Evolutionary conservation across 2,888 invertebrate species (phyloP).

Genomic region (Drosophila lacicola): DNA sequence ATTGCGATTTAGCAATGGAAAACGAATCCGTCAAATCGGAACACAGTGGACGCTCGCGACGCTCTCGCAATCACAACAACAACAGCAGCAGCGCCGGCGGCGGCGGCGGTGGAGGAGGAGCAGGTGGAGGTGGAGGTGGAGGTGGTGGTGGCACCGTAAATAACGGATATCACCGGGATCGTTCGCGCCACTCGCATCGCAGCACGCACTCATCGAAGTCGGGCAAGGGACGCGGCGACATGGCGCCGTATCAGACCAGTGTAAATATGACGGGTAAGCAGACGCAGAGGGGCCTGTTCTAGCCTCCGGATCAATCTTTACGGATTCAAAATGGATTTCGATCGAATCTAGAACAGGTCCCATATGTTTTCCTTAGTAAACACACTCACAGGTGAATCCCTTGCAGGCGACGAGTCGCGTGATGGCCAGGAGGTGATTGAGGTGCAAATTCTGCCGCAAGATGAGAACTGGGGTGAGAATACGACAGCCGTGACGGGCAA

Average conservation of each 20-base stretch:
- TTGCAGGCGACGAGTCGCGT: slow-evolving; percentile 88
- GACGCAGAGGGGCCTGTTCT: not conserved
- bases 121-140: slow-evolving; percentile 39
- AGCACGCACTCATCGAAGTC: slow-evolving; percentile 87
- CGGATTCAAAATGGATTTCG: too few species aligned
- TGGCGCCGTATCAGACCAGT: slow-evolving; percentile 95
- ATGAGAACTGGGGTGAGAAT: slow-evolving; percentile 99
- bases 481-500: slow-evolving; percentile 98
- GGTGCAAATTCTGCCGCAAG: slow-evolving; percentile 97
- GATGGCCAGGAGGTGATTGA: slow-evolving; percentile 97
- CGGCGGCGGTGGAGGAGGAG: slow-evolving; percentile 78
- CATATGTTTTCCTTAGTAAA: not conserved
- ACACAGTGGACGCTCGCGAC: slow-evolving; percentile 92
- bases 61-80: slow-evolving; percentile 87
- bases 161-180: slow-evolving; percentile 86
- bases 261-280: slow-evolving; percentile 89
- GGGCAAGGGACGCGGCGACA: slow-evolving; percentile 87
- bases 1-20: slow-evolving; percentile 90
- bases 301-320: too few species aligned
- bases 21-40: slow-evolving; percentile 97
- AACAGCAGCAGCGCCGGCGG: slow-evolving; percentile 69
- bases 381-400: not conserved
- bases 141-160: slow-evolving; percentile 85
- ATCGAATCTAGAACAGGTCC: too few species aligned
- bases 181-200: slow-evolving; percentile 87